Evolutionary conservation across 2,888 invertebrate species (phyloP).

Genomic region (Epistrophe grossulariae): DNA sequence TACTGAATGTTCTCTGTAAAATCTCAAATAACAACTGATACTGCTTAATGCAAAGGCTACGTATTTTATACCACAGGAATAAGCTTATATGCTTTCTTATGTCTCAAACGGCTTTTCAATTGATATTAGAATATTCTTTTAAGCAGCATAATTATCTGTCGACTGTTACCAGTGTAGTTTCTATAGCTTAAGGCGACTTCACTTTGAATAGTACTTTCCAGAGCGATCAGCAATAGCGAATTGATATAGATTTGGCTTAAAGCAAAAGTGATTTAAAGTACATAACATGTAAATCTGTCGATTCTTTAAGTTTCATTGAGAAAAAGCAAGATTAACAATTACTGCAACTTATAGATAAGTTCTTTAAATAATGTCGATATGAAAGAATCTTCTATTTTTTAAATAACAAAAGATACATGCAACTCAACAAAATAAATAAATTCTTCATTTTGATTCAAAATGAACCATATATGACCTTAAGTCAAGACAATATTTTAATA

Average conservation of each 20-base stretch:
- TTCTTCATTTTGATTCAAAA: no score
- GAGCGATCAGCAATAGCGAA: neutral
- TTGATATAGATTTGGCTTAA: neutral
- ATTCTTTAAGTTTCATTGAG: no score
- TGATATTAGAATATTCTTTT: neutral
- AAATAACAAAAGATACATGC: no score
- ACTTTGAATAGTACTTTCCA: neutral
- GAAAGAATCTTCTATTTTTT: no score
- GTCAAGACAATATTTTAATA: no score
- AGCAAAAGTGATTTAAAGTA: no score
- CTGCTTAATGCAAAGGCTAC: neutral
- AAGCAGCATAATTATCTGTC: conserved; percentile 1
- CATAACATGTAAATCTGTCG: no score
- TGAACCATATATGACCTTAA: no score
- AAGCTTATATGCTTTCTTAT: neutral
- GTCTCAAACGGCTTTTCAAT: neutral
- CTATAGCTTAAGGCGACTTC: neutral
- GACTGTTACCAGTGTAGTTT: neutral
- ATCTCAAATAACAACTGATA: neutral
- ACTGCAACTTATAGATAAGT: no score
- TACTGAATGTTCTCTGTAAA: neutral
- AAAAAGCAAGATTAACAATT: neutral
- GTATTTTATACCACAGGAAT: neutral
- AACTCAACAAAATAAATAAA: no score
- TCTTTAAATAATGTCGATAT: no score